Evolutionary conservation across 2,888 invertebrate genomes (phyloP).

Genomic region (Caenorhabditis imperialis): DNA sequence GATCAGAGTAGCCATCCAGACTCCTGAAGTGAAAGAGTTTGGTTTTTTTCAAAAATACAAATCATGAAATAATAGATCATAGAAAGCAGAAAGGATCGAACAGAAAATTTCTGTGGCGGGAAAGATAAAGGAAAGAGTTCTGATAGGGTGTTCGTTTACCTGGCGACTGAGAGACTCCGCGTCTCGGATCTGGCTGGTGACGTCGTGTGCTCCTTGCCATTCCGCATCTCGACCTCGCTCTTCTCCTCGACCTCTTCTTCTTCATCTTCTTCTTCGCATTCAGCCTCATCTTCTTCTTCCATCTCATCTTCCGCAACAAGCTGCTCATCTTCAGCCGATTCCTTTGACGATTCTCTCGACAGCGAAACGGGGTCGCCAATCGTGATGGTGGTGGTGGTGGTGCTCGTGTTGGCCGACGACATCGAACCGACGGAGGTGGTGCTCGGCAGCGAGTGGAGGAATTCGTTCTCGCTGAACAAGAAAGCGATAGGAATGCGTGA

Average conservation of each 20-base stretch:
- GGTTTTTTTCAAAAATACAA: neutral
- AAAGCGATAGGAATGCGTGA: constrained; percentile 27
- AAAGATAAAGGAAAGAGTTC: too few relatives aligned
- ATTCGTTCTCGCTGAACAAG: constrained; percentile 61
- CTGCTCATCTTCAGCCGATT: constrained; percentile 13
- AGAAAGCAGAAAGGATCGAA: neutral
- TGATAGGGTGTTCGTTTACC: constrained; percentile 17
- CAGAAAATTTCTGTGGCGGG: too few relatives aligned
- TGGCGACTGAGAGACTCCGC: constrained; percentile 27
- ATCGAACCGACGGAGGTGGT: constrained; percentile 20
- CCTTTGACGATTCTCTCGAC: constrained; percentile 19
- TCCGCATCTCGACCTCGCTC: constrained; percentile 2
- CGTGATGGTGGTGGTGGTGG: constrained; percentile 22
- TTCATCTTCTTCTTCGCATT: constrained; percentile 20
- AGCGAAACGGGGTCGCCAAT: constrained; percentile 1
- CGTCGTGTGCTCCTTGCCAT: constrained; percentile 1
- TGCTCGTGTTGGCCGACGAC: constrained; percentile 19
- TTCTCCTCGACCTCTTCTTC: constrained; percentile 24
- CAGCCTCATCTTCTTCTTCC: constrained; percentile 15
- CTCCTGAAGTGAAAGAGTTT: constrained; percentile 42
- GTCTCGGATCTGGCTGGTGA: constrained; percentile 14
- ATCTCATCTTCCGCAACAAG: constrained; percentile 26
- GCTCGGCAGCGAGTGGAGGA: constrained; percentile 39
- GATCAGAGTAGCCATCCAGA: constrained; percentile 36
- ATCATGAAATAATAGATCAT: neutral